Evolutionary conservation across 2,888 invertebrate species (phyloP).

Genomic region (Mellilla xanthometata): DNA sequence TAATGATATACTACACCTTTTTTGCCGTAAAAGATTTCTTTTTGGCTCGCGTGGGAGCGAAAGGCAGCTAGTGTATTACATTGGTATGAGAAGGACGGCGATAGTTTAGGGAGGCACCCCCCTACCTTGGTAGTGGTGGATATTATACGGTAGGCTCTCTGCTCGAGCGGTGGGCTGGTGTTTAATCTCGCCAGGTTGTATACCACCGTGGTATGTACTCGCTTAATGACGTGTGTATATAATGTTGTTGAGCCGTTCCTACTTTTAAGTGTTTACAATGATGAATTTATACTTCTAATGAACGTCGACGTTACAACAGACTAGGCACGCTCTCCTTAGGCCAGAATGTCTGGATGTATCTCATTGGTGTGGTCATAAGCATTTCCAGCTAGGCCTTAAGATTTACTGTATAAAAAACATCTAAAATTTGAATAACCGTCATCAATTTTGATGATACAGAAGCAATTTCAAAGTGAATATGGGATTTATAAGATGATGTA

Average conservation of each 20-base stretch:
- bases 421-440: no score
- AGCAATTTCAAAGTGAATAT: no score
- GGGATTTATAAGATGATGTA: no score
- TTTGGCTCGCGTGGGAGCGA: conserved; percentile 47
- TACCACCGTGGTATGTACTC: conserved; percentile 32
- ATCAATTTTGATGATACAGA: no score
- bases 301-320: no score
- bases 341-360: no score
- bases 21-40: conserved; percentile 68
- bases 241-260: conserved; percentile 17
- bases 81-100: conserved; percentile 34
- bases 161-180: conserved; percentile 54
- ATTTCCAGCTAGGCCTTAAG: no score
- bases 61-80: conserved; percentile 26
- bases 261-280: no score
- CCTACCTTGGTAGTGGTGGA: conserved; percentile 35
- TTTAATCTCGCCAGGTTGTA: conserved; percentile 68
- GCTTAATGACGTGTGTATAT: conserved; percentile 30
- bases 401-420: no score
- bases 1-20: conserved; percentile 78
- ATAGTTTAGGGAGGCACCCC: conserved; percentile 52
- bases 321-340: no score
- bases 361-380: no score
- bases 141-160: conserved; percentile 47
- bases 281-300: no score